Percentiles rank a stretch among this genome's conserved stretches.
These are phyloP conservation scores for Hemiscyllium ocellatum DNA, from an alignment of 2,113 vertebrate genomes.

Conservation along the genomic window DNA sequence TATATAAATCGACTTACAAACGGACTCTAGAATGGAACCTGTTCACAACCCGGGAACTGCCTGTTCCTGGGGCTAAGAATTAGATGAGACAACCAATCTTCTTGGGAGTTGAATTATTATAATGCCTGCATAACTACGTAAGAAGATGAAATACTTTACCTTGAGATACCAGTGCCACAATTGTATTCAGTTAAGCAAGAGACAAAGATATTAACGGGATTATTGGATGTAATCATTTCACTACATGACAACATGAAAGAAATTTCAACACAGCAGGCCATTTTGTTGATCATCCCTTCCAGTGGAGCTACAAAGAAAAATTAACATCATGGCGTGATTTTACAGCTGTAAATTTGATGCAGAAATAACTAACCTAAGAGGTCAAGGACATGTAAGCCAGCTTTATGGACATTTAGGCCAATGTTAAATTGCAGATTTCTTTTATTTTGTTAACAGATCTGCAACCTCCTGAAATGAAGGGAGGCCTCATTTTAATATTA, in stretches of 20 bases:
- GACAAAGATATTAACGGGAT: neutral
- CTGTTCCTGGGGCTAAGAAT: neutral
- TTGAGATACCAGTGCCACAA: neutral
- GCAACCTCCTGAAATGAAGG: neutral
- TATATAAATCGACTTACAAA: too few species aligned
- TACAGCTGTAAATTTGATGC: neutral
- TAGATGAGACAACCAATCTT: neutral
- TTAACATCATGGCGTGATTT: neutral
- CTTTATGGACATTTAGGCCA: neutral
- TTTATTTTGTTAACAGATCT: neutral
- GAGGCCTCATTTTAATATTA: neutral
- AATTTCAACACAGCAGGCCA: neutral
- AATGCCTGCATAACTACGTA: neutral
- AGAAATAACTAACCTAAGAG: neutral
- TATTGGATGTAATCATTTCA: neutral
- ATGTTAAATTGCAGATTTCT: neutral
- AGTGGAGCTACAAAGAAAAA: neutral
- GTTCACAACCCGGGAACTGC: too few species aligned
- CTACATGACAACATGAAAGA: neutral
- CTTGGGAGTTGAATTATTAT: neutral
- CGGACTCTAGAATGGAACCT: too few species aligned
- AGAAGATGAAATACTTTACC: neutral
- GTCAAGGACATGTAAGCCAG: neutral
- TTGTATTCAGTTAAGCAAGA: neutral
- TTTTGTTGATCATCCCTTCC: neutral